Evolutionary conservation across 2,888 invertebrate species (phyloP), one percentile per base, ranked within the genome.

Genomic region (Incurvaria masculella): DNA sequence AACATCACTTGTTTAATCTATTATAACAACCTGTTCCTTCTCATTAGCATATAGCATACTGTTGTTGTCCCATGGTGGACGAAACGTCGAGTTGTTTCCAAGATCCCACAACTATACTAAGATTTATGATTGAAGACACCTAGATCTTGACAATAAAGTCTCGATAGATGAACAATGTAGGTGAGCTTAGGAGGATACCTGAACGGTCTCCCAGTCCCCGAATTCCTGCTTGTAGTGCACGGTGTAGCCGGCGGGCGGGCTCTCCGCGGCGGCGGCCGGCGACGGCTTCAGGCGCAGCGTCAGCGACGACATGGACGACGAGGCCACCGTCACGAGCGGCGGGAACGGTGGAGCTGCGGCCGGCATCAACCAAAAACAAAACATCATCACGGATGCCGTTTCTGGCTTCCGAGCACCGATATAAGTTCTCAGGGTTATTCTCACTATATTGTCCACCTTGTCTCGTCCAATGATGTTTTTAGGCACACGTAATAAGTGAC

Each of bases 161-260:
- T n/a, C n/a, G n/a, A n/a, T n/a, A n/a, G n/a, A n/a, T n/a, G n/a
- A n/a, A n/a, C n/a, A n/a, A n/a, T n/a, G n/a, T n/a, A n/a, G n/a
- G n/a, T n/a, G 6, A 8, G 17, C 38, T n/a, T n/a, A 43, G 4
- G 48, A 63, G 39, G 62, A 61, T 51, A 83, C 80, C 75, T 92
- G 91, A 50, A 89, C 86, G 8, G 90, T 91, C 72, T 92, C 91
- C 94, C 94, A 95, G 62, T 94, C 93, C 17, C 94, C 94, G 62
- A 94, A 95, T 69, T 96, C 95, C 48, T 94, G 94, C 65, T 95
- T 95, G 79, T 92, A 94, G 64, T 92, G 91, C 53, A 97, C 83
- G 21, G 91, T 91, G 72, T 94, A 94, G 1, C 96, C 95, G 58
- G 93, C 92, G 54, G 94, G 86, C n/a, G 92, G 92, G 27, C 93